Evolutionary conservation across 2,113 vertebrate genomes (phyloP).

Genomic region (Chaenocephalus aceratus): DNA sequence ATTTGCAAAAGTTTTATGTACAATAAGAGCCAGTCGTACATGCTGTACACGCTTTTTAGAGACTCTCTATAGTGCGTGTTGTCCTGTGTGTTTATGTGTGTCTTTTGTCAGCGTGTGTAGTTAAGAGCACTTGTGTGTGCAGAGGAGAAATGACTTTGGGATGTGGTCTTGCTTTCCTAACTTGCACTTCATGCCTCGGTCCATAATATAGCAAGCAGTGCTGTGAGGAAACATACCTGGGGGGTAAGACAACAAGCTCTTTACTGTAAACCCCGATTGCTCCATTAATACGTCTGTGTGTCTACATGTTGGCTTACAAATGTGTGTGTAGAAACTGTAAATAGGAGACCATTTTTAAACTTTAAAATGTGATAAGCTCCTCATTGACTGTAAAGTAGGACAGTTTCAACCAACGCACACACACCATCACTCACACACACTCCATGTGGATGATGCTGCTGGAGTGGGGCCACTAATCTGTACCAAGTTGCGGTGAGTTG

Average conservation of each 20-base stretch:
- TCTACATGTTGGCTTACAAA: too few species aligned
- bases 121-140: conserved; percentile 43
- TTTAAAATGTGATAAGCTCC: conserved; percentile 56
- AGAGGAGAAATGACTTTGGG: conserved; percentile 52
- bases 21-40: conserved; percentile 23
- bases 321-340: background rate
- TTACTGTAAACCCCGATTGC: conserved; percentile 17
- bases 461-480: conserved; percentile 32
- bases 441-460: conserved; percentile 38
- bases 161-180: conserved; percentile 63
- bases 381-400: conserved; percentile 56
- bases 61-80: conserved; percentile 18
- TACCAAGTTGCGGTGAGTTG: conserved; percentile 46
- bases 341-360: background rate
- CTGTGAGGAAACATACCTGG: conserved; percentile 35
- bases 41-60: background rate
- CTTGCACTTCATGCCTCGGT: conserved; percentile 65
- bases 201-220: conserved; percentile 42
- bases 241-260: conserved; percentile 55
- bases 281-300: conserved; percentile 1
- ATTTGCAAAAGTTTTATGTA: conserved; percentile 5
- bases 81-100: conserved; percentile 11
- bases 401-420: conserved; percentile 30
- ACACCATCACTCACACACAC: conserved; percentile 24
- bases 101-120: conserved; percentile 30